A percentile compares a stretch with the other conserved stretches of the same genome.
phyloP scores from a whole-genome alignment of 30 jellyfish, hydroid and myxozoan species.

The Turritopsis rubra region DNA sequence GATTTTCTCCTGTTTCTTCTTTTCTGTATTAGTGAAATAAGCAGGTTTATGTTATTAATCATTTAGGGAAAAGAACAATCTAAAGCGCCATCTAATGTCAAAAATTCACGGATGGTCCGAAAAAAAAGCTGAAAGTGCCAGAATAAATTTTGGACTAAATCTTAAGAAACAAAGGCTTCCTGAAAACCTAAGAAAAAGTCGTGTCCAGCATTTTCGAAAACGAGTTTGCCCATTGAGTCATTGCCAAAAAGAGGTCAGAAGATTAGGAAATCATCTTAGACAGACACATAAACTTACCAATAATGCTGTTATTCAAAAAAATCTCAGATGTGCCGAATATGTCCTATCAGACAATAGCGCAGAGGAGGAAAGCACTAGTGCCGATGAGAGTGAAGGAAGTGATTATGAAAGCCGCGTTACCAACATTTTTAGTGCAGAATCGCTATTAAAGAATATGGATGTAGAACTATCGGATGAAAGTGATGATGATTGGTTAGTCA shows the following conservation, averaged over 20 bases:
- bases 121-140: slow-evolving; percentile 16
- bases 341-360: slow-evolving; percentile 2
- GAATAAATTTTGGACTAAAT: slow-evolving; percentile 2
- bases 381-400: slow-evolving; percentile 6
- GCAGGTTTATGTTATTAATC: background rate
- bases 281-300: background rate
- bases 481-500: slow-evolving; percentile 8
- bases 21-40: background rate
- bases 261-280: slow-evolving; percentile 10
- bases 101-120: slow-evolving; percentile 5
- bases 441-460: background rate
- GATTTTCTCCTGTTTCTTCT: background rate
- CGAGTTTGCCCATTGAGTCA: slow-evolving; percentile 13
- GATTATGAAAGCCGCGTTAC: background rate
- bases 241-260: slow-evolving; percentile 12
- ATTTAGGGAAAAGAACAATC: background rate
- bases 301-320: background rate
- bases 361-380: background rate
- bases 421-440: slow-evolving; percentile 1
- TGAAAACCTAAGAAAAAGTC: background rate
- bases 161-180: background rate
- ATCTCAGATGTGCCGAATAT: background rate
- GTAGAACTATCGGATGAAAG: background rate
- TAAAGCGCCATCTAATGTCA: slow-evolving; percentile 9
- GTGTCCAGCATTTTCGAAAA: background rate